Base-by-base conservation (phyloP, 2,888 invertebrate species). In the Alitta virens region DNA sequence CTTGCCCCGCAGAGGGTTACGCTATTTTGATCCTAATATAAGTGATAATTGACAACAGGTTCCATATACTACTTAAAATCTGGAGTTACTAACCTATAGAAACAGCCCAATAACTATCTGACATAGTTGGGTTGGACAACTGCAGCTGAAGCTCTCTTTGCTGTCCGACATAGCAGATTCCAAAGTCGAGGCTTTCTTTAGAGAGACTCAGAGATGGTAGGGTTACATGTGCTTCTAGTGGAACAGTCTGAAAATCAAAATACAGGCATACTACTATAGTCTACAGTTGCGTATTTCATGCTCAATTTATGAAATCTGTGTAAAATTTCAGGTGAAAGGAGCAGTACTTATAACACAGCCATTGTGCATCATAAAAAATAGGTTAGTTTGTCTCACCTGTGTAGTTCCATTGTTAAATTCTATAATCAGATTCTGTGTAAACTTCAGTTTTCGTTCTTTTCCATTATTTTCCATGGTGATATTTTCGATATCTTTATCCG, bases 161-260 rank as follows among this genome's bases (percentile, higher is more conserved):
- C 68, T 81, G 80, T 7, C 79, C 80, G 21, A 81, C 78, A 18
- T 79, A 70, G 66, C 80, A 81, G 1, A 73, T 74, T 14, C 79
- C 79, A 68, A 80, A 80, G 68, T 80, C 77, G n/a, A 81, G 63
- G 3, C 66, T 67, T 14, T 74, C 70, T 33, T 33, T 33, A 3
- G 76, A 74, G 55, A 79, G 63, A 18, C 67, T 61, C 56, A 79
- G 68, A 63, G 77, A 72, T 2, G 80, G 80, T 2, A 80, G 66
- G 1, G 75, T 70, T 51, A 80, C 64, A 1, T 71, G 73, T 25
- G 79, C 79, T 54, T 68, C 65, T 53, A 79, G 67, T 2, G 78
- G 75, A 24, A 80, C 69, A 42, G 56, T 67, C 79, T 80, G 71
- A 2, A 68, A 67, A 24, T 46, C 24, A 33, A 26, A 24, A 24